Evolutionary conservation across 2,797 vertebrate genomes (phyloP), one percentile per base, ranked within the genome.

Genomic region (Smutsia temminckii): DNA sequence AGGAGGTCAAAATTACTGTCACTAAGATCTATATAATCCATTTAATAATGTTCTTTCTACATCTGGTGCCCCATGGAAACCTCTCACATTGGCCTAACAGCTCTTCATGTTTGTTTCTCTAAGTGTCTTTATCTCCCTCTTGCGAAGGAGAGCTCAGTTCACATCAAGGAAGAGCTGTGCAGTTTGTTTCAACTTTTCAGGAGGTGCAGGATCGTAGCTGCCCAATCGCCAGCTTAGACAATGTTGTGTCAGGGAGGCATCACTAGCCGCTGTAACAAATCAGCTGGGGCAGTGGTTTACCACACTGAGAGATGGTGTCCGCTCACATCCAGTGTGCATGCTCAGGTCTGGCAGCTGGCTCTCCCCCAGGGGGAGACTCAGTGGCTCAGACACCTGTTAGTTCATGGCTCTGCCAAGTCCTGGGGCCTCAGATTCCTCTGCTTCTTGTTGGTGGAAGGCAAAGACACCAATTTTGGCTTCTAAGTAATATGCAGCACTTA

Each of bases 1-100:
- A 96, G 94, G 96, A 74, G 95, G 85, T 91, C 86, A 92, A 37
- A 34, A 64, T 87, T 16, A 63, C 85, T 95, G 96, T 96, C 95
- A 85, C 92, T 51, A 46, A 78, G 75, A 91, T 78, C 83, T 77
- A 21, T 57, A 53, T 49, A 71, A 93, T 75, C 95, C 55, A 21
- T 85, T 94, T 93, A 94, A 84, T 92, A 72, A 77, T 0, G 32
- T 37, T 16, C 78, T n/a, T 27, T 34, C 83, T 74, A 10, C 88
- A 80, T 89, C 94, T 96, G 96, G 69, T 49, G 42, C 61, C 32
- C 77, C 1, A 0, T 1, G 9, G 94, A 75, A 71, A 1, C n/a
- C 91, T 21, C 71, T 77, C 78, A 6, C 0, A 21, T 7, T 46
- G 78, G n/a, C 64, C 68, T 34, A 51, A 10, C 5, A 25, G 64